Conservation (phyloP, 1,140 invertebrate genomes). For the Drosophila erecta region DNA sequence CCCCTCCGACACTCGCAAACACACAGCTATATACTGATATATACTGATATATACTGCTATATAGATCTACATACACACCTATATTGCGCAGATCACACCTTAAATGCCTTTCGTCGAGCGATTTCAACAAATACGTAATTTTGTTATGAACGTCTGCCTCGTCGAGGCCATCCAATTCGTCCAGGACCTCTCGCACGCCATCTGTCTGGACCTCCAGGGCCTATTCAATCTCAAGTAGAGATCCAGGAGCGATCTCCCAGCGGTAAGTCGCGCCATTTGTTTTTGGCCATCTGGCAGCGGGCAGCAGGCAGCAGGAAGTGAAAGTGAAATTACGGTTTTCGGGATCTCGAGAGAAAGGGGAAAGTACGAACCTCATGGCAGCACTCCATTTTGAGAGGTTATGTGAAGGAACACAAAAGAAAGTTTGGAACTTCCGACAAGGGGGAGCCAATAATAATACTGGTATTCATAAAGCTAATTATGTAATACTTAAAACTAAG, state of each 20-base stretch:
- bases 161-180: slow-evolving; percentile 73
- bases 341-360: slow-evolving; percentile 21
- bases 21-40: slow-evolving; percentile 51
- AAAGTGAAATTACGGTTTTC: slow-evolving; percentile 39
- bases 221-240: slow-evolving; percentile 64
- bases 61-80: slow-evolving; percentile 22
- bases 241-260: slow-evolving; percentile 2
- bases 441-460: not conserved
- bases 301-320: not conserved
- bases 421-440: not conserved
- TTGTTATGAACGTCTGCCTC: slow-evolving; percentile 80
- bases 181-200: slow-evolving; percentile 70
- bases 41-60: slow-evolving; percentile 59
- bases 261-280: slow-evolving; percentile 44
- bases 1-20: slow-evolving; percentile 7
- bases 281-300: too few species aligned
- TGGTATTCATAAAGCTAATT: too few species aligned
- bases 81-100: slow-evolving; percentile 49
- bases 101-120: slow-evolving; percentile 79
- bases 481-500: too few species aligned
- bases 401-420: slow-evolving; percentile 19
- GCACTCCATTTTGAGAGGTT: slow-evolving; percentile 38
- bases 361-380: slow-evolving; percentile 46
- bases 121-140: slow-evolving; percentile 72
- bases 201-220: slow-evolving; percentile 69